A percentile compares a stretch with the other conserved stretches of the same genome.
Evolutionary conservation across 2,888 invertebrate species (phyloP).

Genomic region (Allophyes oxyacanthae): DNA sequence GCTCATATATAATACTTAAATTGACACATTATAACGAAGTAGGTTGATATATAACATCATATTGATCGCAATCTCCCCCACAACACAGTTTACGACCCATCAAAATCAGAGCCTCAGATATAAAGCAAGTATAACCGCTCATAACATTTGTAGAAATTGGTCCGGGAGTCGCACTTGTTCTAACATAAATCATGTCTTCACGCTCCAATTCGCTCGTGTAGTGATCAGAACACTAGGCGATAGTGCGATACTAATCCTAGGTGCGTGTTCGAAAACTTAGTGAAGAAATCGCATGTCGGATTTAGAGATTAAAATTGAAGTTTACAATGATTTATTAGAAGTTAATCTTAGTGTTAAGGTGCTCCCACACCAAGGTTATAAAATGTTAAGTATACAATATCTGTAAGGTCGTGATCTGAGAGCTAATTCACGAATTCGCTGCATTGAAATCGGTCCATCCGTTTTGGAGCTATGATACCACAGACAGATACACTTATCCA

Average conservation of each 20-base stretch:
- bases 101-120: slow-evolving; percentile 35
- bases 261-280: background rate
- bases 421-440: too few species aligned
- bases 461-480: too few species aligned
- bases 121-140: slow-evolving; percentile 15
- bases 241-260: slow-evolving; percentile 5
- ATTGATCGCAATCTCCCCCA: slow-evolving; percentile 44
- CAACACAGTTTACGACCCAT: slow-evolving; percentile 39
- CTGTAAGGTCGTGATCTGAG: too few species aligned
- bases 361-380: too few species aligned
- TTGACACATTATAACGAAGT: background rate
- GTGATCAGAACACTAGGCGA: slow-evolving; percentile 13
- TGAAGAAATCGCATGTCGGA: slow-evolving; percentile 3
- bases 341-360: too few species aligned
- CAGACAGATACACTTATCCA: too few species aligned
- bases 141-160: slow-evolving; percentile 37
- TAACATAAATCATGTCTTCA: slow-evolving; percentile 24
- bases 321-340: background rate
- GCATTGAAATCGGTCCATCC: too few species aligned
- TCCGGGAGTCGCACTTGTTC: slow-evolving; percentile 8
- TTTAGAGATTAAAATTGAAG: slow-evolving; percentile 4
- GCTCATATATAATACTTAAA: background rate
- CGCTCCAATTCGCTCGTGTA: slow-evolving; percentile 25
- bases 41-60: slow-evolving; percentile 19
- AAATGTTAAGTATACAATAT: too few species aligned